A percentile compares a stretch with the other conserved stretches of the same genome.
These are phyloP conservation scores for Dicrurus megarhynchus DNA, from an alignment of 2,113 vertebrate species.

Conservation along the genomic window DNA sequence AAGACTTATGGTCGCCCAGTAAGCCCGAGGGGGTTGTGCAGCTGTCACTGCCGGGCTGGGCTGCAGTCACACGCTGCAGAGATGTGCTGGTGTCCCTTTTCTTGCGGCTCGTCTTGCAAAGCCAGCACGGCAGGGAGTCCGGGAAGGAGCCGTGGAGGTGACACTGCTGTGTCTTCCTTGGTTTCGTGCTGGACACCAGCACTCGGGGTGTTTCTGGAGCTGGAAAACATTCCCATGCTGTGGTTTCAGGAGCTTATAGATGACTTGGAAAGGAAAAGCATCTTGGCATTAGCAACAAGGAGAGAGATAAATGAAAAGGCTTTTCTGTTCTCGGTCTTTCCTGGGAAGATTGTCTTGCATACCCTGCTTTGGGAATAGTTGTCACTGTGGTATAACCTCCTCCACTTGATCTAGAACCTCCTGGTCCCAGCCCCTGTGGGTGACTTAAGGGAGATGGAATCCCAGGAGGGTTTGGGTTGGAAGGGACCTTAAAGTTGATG, in stretches of 20 bases:
- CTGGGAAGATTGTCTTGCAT: background rate
- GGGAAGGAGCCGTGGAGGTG: background rate
- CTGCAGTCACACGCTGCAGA: background rate
- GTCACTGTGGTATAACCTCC: background rate
- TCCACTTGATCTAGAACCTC: background rate
- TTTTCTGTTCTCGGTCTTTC: background rate
- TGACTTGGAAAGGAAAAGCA: background rate
- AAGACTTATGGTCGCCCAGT: background rate
- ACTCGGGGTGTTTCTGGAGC: background rate
- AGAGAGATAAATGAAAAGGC: background rate
- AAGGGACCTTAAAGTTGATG: background rate
- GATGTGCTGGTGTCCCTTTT: background rate
- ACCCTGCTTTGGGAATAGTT: background rate
- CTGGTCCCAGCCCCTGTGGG: background rate
- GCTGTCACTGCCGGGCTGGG: constrained; percentile 13
- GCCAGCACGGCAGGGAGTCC: background rate
- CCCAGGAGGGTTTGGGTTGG: background rate
- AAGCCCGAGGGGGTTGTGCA: background rate
- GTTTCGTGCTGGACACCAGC: background rate
- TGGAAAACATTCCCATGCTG: background rate
- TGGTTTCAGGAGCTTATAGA: background rate
- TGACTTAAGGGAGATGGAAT: background rate
- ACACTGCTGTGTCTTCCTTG: background rate
- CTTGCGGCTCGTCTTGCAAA: background rate
- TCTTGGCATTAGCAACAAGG: background rate